These are phyloP conservation scores for Poecile montanus DNA, from an alignment of 2,797 vertebrate genomes.

Conservation along the genomic window DNA sequence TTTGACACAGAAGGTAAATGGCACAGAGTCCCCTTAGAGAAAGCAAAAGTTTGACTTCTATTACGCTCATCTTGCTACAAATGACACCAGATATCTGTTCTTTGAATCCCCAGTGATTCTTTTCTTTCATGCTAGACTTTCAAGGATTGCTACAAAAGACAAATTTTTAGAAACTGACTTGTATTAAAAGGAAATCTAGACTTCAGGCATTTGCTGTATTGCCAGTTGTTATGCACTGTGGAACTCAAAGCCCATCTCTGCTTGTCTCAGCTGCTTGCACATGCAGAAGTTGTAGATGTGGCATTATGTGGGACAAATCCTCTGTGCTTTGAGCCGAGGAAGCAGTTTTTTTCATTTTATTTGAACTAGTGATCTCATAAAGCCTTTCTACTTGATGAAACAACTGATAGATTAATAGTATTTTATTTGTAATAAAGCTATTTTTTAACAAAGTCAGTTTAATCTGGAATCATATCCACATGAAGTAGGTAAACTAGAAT, in stretches of 20 bases:
- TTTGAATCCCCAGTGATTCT: neutral
- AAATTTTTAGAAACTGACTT: neutral
- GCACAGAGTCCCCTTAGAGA: neutral
- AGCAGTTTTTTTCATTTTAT: neutral
- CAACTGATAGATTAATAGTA: neutral
- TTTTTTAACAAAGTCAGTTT: neutral
- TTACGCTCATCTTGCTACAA: neutral
- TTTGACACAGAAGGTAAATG: neutral
- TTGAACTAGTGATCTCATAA: neutral
- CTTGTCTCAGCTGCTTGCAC: neutral
- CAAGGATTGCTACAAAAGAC: neutral
- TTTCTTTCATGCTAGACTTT: neutral
- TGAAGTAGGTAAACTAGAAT: neutral
- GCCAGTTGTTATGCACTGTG: neutral
- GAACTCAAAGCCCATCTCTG: neutral
- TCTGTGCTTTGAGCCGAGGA: neutral
- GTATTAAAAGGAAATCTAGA: neutral
- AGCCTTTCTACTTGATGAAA: neutral
- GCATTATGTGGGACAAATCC: neutral
- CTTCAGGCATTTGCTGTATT: neutral
- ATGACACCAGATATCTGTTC: neutral
- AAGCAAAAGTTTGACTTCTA: neutral
- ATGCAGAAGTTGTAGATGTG: neutral
- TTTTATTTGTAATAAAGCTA: neutral
- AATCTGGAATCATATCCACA: neutral